Percentiles rank a stretch among this genome's conserved stretches.
Evolutionary conservation across 2,797 vertebrate species (phyloP).

Genomic region (Knipowitschia caucasica): DNA sequence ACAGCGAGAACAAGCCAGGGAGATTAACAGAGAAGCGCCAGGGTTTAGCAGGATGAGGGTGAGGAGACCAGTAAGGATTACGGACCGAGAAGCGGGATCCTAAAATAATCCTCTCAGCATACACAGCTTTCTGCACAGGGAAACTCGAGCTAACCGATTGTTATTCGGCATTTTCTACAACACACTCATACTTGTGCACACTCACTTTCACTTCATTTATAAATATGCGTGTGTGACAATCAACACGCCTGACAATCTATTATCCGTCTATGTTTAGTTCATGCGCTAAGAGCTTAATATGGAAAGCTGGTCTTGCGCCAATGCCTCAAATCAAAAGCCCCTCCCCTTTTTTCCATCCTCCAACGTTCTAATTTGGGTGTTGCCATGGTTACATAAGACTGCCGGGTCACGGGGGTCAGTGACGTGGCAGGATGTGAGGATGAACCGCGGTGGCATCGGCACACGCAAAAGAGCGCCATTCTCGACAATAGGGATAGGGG

Average conservation of each 20-base stretch:
- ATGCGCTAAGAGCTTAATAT: constrained; percentile 49
- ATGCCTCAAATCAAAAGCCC: constrained; percentile 51
- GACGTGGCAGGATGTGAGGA: constrained; percentile 49
- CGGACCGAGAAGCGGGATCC: constrained; percentile 67
- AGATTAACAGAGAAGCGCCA: constrained; percentile 74
- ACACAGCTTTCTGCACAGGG: constrained; percentile 55
- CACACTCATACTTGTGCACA: constrained; percentile 20
- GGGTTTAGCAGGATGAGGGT: constrained; percentile 73
- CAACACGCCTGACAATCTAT: constrained; percentile 2
- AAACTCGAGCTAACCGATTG: constrained; percentile 36
- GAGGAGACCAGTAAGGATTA: constrained; percentile 76
- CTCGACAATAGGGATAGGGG: constrained; percentile 34
- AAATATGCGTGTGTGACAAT: constrained; percentile 6
- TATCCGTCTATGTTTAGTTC: constrained; percentile 14
- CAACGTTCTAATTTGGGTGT: constrained; percentile 72
- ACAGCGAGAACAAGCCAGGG: constrained; percentile 43
- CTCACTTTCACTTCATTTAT: too few species aligned
- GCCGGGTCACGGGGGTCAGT: constrained; percentile 71
- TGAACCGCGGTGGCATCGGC: constrained; percentile 23
- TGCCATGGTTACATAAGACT: constrained; percentile 74
- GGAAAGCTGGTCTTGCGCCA: constrained; percentile 46
- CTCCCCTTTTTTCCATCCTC: constrained; percentile 57
- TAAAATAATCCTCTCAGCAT: constrained; percentile 78
- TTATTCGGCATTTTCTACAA: constrained; percentile 16
- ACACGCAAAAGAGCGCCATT: constrained; percentile 12